Evolutionary conservation across 2,888 invertebrate species (phyloP).

Genomic region (Platycheirus rosarum): DNA sequence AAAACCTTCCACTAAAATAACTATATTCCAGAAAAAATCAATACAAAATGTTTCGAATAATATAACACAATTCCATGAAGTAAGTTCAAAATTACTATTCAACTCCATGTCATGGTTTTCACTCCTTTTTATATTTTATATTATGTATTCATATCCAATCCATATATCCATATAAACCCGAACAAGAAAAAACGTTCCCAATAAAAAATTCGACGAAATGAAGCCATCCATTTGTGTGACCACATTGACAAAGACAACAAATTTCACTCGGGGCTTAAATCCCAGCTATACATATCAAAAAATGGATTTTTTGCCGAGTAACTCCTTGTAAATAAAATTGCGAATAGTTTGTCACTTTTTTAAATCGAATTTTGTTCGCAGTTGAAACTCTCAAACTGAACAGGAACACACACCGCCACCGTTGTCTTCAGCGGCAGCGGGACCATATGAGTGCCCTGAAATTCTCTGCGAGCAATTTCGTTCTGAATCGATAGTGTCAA

Average conservation of each 20-base stretch:
- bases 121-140: background rate
- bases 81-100: background rate
- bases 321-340: background rate
- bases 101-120: background rate
- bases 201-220: background rate
- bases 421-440: background rate
- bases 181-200: background rate
- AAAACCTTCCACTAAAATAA: too few species aligned
- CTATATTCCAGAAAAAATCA: too few species aligned
- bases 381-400: slow-evolving; percentile 26
- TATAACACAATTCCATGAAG: too few species aligned
- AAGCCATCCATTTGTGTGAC: slow-evolving; percentile 17
- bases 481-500: slow-evolving; percentile 58
- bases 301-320: too few species aligned
- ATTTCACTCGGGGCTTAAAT: slow-evolving; percentile 1
- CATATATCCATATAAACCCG: background rate
- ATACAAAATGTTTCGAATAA: too few species aligned
- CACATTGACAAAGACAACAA: slow-evolving; percentile 32
- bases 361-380: slow-evolving; percentile 32
- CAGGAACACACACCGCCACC: background rate
- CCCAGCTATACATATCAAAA: background rate
- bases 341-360: slow-evolving; percentile 34
- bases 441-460: slow-evolving; percentile 11
- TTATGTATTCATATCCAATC: background rate
- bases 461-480: slow-evolving; percentile 41